Conservation (phyloP, 2,797 vertebrate genomes). For the Chelon auratus region DNA sequence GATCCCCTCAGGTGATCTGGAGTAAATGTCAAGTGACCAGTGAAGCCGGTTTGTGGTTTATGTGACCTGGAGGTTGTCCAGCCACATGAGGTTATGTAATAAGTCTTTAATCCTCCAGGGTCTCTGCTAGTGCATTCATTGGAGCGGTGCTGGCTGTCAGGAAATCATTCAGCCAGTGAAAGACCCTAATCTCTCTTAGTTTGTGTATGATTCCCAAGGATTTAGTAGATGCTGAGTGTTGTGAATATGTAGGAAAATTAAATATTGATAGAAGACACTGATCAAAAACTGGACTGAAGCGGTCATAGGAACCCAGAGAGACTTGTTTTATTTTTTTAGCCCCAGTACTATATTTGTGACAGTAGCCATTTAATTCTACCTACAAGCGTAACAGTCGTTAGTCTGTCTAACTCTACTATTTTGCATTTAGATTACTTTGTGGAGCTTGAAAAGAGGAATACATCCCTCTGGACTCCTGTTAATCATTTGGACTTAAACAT, state of each 20-base stretch:
- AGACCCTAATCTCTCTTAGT: constrained; percentile 51
- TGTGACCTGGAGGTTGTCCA: constrained; percentile 31
- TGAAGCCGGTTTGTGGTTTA: constrained; percentile 40
- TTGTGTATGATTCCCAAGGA: constrained; percentile 37
- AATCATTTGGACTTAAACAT: neutral
- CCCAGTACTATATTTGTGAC: neutral
- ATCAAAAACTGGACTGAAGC: constrained; percentile 12
- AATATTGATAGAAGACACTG: constrained; percentile 10
- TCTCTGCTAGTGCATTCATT: constrained; percentile 54
- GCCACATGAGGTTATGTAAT: constrained; percentile 68
- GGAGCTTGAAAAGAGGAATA: constrained; percentile 14
- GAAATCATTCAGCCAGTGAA: constrained; percentile 63
- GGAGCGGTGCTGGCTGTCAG: constrained; percentile 49
- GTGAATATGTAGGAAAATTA: constrained; percentile 5
- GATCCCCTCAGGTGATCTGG: constrained; percentile 16
- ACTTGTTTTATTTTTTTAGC: neutral
- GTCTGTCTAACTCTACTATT: neutral
- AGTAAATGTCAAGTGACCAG: constrained; percentile 10
- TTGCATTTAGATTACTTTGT: neutral
- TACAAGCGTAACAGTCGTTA: neutral
- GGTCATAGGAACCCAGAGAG: neutral
- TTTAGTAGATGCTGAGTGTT: constrained; percentile 9
- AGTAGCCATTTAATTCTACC: neutral
- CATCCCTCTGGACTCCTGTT: constrained; percentile 2
- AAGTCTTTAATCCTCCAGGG: constrained; percentile 51